Percentiles rank a stretch among this genome's conserved stretches.
Conservation (phyloP, 2,797 vertebrate species). For the Anolis apletophallus region DNA sequence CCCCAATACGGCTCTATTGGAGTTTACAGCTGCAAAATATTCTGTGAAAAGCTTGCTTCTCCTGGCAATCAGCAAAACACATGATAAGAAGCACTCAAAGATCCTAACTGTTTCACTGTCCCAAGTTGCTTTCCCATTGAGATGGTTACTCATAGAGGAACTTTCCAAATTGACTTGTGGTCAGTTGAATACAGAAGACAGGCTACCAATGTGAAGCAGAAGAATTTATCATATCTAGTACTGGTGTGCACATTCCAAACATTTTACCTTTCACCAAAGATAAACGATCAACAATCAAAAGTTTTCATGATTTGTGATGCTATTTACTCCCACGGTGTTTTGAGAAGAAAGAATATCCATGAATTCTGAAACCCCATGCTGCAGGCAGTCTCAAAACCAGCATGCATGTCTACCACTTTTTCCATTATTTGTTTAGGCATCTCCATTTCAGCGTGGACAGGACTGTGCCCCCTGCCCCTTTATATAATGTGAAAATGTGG, state of each 20-base stretch:
- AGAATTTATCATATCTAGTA: neutral
- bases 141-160: neutral
- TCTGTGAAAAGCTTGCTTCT: rapidly evolving
- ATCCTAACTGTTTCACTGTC: neutral
- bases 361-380: neutral
- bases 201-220: neutral
- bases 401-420: neutral
- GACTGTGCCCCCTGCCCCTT: neutral
- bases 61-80: neutral
- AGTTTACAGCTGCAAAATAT: neutral
- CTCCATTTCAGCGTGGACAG: neutral
- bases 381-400: neutral
- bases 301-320: neutral
- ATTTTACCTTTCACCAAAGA: neutral
- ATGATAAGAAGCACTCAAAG: neutral
- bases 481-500: slow-evolving; percentile 11
- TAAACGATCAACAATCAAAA: neutral
- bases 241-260: too few relatives aligned
- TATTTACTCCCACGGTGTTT: neutral
- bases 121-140: slow-evolving; percentile 4
- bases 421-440: neutral
- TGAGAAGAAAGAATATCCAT: neutral
- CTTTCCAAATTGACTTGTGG: neutral
- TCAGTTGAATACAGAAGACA: neutral
- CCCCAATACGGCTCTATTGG: neutral